phyloP scores from a whole-genome alignment of 2,113 vertebrate genomes.

The Alligator mississippiensis region DNA sequence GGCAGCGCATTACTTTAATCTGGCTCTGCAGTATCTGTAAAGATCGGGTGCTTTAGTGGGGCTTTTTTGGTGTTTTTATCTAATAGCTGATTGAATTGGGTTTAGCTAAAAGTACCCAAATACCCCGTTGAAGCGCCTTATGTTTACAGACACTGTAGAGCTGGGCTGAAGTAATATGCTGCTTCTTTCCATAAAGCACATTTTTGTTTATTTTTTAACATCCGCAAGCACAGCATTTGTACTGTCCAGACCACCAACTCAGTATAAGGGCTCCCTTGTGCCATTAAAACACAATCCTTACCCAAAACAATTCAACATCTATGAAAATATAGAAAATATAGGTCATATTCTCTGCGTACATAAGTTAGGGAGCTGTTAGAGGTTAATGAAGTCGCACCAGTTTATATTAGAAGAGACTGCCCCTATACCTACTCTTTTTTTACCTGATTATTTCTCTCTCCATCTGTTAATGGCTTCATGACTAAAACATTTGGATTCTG shows the following conservation, averaged over 20 bases:
- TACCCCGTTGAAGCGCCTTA: too few relatives aligned
- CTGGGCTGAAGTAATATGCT: too few relatives aligned
- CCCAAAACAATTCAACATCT: not conserved
- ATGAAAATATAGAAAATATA: not conserved
- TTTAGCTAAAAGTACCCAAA: too few relatives aligned
- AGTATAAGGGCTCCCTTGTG: not conserved
- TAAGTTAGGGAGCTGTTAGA: not conserved
- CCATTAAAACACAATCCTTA: not conserved
- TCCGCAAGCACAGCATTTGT: not conserved
- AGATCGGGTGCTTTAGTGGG: too few relatives aligned
- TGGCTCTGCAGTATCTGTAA: too few relatives aligned
- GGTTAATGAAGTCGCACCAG: not conserved
- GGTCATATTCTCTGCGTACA: not conserved
- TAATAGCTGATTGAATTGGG: too few relatives aligned
- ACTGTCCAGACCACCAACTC: not conserved
- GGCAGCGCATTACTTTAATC: too few relatives aligned
- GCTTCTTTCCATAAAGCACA: too few relatives aligned
- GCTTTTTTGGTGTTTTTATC: too few relatives aligned
- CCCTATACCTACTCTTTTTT: not conserved
- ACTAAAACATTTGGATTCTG: not conserved
- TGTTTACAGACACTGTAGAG: too few relatives aligned
- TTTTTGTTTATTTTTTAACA: not conserved
- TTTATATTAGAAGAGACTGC: fast-evolving
- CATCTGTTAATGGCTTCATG: not conserved
- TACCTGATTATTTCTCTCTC: not conserved